Percentiles rank a stretch among this genome's conserved stretches.
Evolutionary conservation across 2,888 invertebrate species (phyloP).

Genomic region (Metallyticus violacea): DNA sequence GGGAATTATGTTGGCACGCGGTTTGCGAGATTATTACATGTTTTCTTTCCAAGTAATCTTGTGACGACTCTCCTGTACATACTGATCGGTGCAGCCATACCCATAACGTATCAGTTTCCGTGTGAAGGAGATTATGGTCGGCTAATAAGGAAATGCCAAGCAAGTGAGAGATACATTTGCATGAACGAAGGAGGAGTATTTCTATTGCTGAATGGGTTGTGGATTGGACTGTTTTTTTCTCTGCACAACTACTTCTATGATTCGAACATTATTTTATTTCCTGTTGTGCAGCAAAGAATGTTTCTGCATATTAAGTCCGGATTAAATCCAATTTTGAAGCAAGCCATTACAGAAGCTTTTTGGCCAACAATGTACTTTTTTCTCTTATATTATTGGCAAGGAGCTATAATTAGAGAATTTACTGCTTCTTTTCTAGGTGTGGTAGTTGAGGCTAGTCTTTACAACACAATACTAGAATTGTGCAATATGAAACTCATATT

Average conservation of each 20-base stretch:
- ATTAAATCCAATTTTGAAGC: slow-evolving; percentile 55
- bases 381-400: slow-evolving; percentile 60
- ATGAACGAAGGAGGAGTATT: slow-evolving; percentile 67
- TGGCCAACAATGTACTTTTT: slow-evolving; percentile 62
- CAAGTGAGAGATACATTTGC: slow-evolving; percentile 46
- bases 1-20: slow-evolving; percentile 62
- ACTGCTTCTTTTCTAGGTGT: slow-evolving; percentile 55
- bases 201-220: slow-evolving; percentile 64
- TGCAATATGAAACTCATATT: slow-evolving; percentile 54
- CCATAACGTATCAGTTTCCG: slow-evolving; percentile 67
- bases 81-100: slow-evolving; percentile 62
- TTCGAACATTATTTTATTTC: slow-evolving; percentile 59
- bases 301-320: slow-evolving; percentile 63
- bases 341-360: slow-evolving; percentile 58
- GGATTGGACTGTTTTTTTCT: slow-evolving; percentile 64
- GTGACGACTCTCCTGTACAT: slow-evolving; percentile 57
- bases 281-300: slow-evolving; percentile 68
- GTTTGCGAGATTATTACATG: slow-evolving; percentile 61
- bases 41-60: slow-evolving; percentile 60
- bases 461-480: slow-evolving; percentile 52
- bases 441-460: slow-evolving; percentile 52
- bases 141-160: slow-evolving; percentile 51
- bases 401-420: slow-evolving; percentile 53
- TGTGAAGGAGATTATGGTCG: slow-evolving; percentile 58
- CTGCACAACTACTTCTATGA: slow-evolving; percentile 56